Base-by-base conservation (phyloP, 2,113 vertebrate species). In the Trinectes maculatus region DNA sequence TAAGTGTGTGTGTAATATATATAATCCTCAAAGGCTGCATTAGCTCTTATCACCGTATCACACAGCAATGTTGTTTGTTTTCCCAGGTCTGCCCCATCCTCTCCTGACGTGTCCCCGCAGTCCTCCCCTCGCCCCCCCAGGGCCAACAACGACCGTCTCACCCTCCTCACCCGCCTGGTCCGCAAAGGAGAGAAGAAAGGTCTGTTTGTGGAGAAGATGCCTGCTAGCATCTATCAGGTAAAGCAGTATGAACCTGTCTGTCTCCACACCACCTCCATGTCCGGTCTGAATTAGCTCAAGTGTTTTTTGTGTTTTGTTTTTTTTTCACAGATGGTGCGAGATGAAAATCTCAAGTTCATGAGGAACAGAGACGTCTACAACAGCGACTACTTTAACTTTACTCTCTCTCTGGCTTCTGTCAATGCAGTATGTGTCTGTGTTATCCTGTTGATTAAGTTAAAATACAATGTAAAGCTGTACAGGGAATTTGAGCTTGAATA, bases 261-360 rank as follows among this genome's bases (percentile, higher is more conserved):
- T 47, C 13, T 55, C 22, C 3, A 19, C 19, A 6, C 1, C 16
- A 5, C 8, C n/a, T 28, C 3, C 18, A 26, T 26, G 12, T 5
- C 1, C 5, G 15, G 16, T 8, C 10, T 36, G 8, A 37, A 18
- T 12, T 5, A 11, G 10, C 53, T 39, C 1, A 12, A 10, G 18
- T 10, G 6, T 19, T 40, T 10, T 61, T 24, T 60, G 12, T 42
- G 13, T 53, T 16, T 37, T 54, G 3, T 69, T 11, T 46, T n/a
- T n/a, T n/a, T n/a, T n/a, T n/a, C n/a, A n/a, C n/a, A 99, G 98
- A 98, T 96, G 94, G 98, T 99, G 77, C 93, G 97, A 88, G 98
- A 99, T 65, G 98, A 99, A 87, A 99, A 99, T 80, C 92, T 99
- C 74, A 98, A 96, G 87, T 99, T 99, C 83, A 98, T 99, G 98